Evolutionary conservation across 1,140 invertebrate species (phyloP).

Genomic region (Eulimnadia texana): DNA sequence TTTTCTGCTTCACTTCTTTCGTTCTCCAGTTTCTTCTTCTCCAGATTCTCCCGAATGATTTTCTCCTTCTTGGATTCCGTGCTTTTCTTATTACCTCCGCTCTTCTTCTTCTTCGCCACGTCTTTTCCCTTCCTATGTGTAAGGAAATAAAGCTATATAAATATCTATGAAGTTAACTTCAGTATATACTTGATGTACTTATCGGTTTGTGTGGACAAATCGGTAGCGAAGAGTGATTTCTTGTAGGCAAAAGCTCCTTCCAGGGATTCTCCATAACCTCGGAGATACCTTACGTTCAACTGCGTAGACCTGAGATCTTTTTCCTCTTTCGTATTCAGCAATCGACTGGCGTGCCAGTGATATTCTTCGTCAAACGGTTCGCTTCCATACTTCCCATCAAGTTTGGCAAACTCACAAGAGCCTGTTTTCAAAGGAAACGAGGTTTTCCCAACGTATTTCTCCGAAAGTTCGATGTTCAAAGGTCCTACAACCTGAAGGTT

Average conservation of each 20-base stretch:
- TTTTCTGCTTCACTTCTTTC: too few relatives aligned
- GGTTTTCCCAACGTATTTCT: background rate
- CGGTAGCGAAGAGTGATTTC: background rate
- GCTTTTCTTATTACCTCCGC: background rate
- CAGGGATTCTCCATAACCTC: background rate
- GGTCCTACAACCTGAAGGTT: too few relatives aligned
- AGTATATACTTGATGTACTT: too few relatives aligned
- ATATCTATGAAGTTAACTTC: too few relatives aligned
- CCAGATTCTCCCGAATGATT: background rate
- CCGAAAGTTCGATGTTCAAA: too few relatives aligned
- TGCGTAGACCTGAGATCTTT: background rate
- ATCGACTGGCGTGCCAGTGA: background rate
- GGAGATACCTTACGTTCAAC: background rate
- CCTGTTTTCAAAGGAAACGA: background rate
- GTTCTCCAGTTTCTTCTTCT: too few relatives aligned
- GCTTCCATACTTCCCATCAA: background rate
- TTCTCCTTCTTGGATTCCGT: background rate
- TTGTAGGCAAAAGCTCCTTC: background rate
- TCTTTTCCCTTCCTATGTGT: background rate
- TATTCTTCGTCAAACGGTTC: background rate
- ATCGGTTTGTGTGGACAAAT: background rate
- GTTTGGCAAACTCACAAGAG: background rate
- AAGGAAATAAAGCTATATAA: too few relatives aligned
- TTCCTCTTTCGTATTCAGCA: background rate
- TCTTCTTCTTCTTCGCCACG: background rate